Percentiles rank a stretch among this genome's conserved stretches.
phyloP scores from a whole-genome alignment of 2,113 vertebrate species.

The Phylloscopus whistleri region DNA sequence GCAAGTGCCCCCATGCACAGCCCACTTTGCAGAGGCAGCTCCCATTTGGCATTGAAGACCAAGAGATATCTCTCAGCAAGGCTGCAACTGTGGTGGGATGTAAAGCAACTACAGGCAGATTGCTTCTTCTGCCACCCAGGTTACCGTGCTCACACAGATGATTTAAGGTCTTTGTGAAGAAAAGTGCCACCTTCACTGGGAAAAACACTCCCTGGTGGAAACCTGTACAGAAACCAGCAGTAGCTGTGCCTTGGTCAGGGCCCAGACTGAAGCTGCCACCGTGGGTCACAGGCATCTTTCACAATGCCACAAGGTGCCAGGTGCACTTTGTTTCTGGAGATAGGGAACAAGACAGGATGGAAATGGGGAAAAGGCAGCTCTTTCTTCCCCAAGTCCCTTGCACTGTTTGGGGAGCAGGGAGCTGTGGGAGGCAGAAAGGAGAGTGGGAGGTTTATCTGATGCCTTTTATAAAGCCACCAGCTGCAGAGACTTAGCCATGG shows the following conservation, averaged over 20 bases:
- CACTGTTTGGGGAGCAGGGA: not conserved
- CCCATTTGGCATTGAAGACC: not conserved
- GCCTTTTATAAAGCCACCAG: not conserved
- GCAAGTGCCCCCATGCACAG: not conserved
- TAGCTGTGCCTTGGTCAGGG: not conserved
- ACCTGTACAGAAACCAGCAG: not conserved
- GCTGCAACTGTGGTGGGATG: rapidly evolving
- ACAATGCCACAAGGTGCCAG: not conserved
- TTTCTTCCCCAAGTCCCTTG: not conserved
- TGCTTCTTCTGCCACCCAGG: not conserved
- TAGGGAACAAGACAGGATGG: not conserved
- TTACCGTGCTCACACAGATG: not conserved
- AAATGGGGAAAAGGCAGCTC: not conserved
- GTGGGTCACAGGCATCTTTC: not conserved
- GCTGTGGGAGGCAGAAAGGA: not conserved
- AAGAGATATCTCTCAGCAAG: not conserved
- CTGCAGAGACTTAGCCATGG: not conserved
- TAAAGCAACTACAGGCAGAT: not conserved
- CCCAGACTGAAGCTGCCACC: not conserved
- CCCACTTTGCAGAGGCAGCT: not conserved
- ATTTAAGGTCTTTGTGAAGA: not conserved
- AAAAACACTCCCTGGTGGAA: not conserved
- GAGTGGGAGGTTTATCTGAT: not conserved
- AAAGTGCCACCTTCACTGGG: not conserved
- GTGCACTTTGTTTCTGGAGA: not conserved